Base-by-base conservation (phyloP, 2,888 invertebrate genomes). In the Chrysina gloriosa region DNA sequence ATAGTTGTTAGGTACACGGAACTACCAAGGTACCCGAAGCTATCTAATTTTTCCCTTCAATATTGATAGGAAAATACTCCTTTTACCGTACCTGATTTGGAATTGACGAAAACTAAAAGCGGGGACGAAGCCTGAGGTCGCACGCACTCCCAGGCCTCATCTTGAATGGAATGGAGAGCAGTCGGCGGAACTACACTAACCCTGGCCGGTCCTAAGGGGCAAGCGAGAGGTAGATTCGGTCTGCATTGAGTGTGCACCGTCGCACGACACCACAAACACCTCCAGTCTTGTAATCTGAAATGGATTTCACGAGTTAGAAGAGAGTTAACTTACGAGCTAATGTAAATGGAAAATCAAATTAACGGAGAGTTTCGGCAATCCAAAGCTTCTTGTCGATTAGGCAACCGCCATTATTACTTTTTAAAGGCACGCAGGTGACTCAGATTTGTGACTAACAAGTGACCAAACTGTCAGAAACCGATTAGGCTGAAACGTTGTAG, bases 131-230 rank as follows among this genome's bases (percentile, higher is more conserved):
- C 86, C 77, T 85, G 86, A 23, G 90, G 86, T 76, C 93, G 88
- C 0, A 91, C 91, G 23, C 93, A 94, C 82, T 94, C 92, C 96
- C 96, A 97, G 63, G 95, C 93, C 79, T 96, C 96, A 79, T 96
- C 96, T 65, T 93, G 93, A 76, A 96, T 93, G 73, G 93, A 94
- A 85, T 96, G 95, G 63, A 98, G 88, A 64, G 96, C 90, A 1
- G 94, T 96, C 9, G 98, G 98, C 3, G 98, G 97, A 69, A 98
- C 95, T 45, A 97, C 93, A 56, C 97, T 97, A 11, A 97, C 91
- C 69, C 94, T 90, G 71, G 94, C 92, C 47, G 93, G 92, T 23
- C 97, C 97, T 73, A 98, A 87, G 34, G 93, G 92, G 84, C 98
- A 98, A 70, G 89, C 87, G 27, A 91, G 88, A 16, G 90, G 86